Evolutionary conservation across 2,113 vertebrate genomes (phyloP).

Genomic region (Channa argus): DNA sequence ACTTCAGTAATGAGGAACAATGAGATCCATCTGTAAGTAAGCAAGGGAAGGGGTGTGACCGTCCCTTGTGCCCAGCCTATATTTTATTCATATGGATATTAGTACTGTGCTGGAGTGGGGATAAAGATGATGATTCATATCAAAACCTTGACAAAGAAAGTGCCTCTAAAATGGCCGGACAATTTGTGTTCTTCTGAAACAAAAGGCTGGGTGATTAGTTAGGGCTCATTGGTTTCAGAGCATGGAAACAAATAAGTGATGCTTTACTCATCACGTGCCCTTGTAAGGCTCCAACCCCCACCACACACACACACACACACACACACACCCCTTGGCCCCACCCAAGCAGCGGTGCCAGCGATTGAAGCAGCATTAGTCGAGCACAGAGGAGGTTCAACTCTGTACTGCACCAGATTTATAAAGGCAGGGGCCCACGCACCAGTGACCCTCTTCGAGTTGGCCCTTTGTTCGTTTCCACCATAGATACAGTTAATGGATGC

Average conservation of each 20-base stretch:
- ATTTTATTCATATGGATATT: slow-evolving; percentile 78
- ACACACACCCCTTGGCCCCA: slow-evolving; percentile 40
- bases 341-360: slow-evolving; percentile 61
- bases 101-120: slow-evolving; percentile 39
- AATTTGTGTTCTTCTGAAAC: slow-evolving; percentile 62
- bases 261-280: slow-evolving; percentile 31
- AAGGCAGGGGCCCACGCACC: slow-evolving; percentile 69
- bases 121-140: slow-evolving; percentile 63
- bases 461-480: slow-evolving; percentile 71
- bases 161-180: slow-evolving; percentile 51
- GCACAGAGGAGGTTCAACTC: slow-evolving; percentile 68
- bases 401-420: slow-evolving; percentile 77
- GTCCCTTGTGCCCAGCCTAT: slow-evolving; percentile 49
- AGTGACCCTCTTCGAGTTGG: slow-evolving; percentile 74
- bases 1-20: slow-evolving; percentile 70
- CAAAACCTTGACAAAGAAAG: slow-evolving; percentile 61
- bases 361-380: slow-evolving; percentile 74
- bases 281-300: slow-evolving; percentile 33
- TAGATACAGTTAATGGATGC: slow-evolving; percentile 77
- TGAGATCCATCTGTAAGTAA: slow-evolving; percentile 50
- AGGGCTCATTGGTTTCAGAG: slow-evolving; percentile 55
- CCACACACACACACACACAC: slow-evolving; percentile 9
- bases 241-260: slow-evolving; percentile 67
- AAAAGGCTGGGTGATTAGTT: slow-evolving; percentile 67
- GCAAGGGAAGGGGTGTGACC: slow-evolving; percentile 13